phyloP scores from a whole-genome alignment of 2,888 invertebrate species.

The Orchesellides sinensis region DNA sequence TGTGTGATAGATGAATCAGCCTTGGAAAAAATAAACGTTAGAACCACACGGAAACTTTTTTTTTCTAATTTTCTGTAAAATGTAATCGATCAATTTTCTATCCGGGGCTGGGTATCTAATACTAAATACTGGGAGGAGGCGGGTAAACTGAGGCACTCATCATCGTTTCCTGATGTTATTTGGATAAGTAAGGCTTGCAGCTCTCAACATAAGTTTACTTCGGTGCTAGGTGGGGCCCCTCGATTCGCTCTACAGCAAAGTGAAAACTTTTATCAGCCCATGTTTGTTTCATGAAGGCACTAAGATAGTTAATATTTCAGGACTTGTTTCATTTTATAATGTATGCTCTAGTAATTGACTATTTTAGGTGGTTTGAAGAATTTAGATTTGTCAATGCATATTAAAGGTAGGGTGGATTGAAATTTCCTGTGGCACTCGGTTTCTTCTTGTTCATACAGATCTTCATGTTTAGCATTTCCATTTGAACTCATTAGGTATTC shows the following conservation, averaged over 20 bases:
- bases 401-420: slow-evolving; percentile 21
- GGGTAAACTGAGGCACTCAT: neutral
- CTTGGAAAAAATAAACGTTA: slow-evolving; percentile 30
- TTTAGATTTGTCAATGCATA: slow-evolving; percentile 54
- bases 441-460: neutral
- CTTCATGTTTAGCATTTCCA: neutral
- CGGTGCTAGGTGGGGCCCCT: slow-evolving; percentile 21
- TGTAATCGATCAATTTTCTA: slow-evolving; percentile 56
- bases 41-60: slow-evolving; percentile 40
- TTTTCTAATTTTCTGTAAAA: slow-evolving; percentile 53
- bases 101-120: neutral
- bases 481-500: neutral
- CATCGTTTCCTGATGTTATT: neutral
- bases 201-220: slow-evolving; percentile 22
- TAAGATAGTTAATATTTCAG: slow-evolving; percentile 31
- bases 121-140: neutral
- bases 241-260: slow-evolving; percentile 6
- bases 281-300: slow-evolving; percentile 28
- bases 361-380: slow-evolving; percentile 21
- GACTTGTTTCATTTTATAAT: slow-evolving; percentile 19
- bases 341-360: slow-evolving; percentile 45
- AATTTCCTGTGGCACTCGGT: neutral
- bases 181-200: too few relatives aligned
- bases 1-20: slow-evolving; percentile 32
- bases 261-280: slow-evolving; percentile 19